phyloP scores from a whole-genome alignment of 2,888 invertebrate genomes.

The Cyclophora punctaria region DNA sequence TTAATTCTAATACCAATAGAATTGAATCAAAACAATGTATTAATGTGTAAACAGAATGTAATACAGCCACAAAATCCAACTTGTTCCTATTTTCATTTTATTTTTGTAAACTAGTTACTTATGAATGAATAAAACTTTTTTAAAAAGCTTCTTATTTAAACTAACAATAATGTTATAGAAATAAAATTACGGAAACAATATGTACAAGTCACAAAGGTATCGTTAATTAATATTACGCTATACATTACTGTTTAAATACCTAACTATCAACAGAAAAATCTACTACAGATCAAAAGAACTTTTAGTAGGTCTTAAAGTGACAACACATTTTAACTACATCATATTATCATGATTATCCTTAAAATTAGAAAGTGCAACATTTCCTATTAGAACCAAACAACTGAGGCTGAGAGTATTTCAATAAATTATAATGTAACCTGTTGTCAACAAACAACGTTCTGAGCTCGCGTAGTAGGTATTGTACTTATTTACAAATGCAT shows the following conservation, averaged over 20 bases:
- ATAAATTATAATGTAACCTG: conserved; percentile 54
- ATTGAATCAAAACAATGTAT: conserved; percentile 17
- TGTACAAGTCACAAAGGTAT: conserved; percentile 64
- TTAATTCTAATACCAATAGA: conserved; percentile 27
- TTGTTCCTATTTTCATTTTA: conserved; percentile 32
- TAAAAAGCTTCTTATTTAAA: conserved; percentile 61
- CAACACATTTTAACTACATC: conserved; percentile 65
- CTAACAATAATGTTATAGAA: conserved; percentile 53
- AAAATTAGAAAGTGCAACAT: conserved; percentile 69
- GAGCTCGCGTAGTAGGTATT: conserved; percentile 41
- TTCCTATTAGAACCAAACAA: conserved; percentile 66
- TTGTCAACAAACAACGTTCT: conserved; percentile 33
- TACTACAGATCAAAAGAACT: conserved; percentile 54
- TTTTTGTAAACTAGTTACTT: conserved; percentile 25
- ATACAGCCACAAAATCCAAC: conserved; percentile 68
- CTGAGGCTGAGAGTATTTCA: conserved; percentile 67
- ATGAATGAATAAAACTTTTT: conserved; percentile 44
- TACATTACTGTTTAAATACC: conserved; percentile 59
- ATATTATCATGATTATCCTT: conserved; percentile 62
- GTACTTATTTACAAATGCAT: conserved; percentile 73
- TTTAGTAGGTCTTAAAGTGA: conserved; percentile 65
- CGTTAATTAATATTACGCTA: conserved; percentile 52
- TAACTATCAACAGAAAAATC: conserved; percentile 66
- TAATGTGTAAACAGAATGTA: conserved; percentile 34
- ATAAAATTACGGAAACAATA: conserved; percentile 69